Percentiles rank a stretch among this genome's conserved stretches.
phyloP scores from a whole-genome alignment of 2,888 invertebrate species.

The Cantharis nigra region DNA sequence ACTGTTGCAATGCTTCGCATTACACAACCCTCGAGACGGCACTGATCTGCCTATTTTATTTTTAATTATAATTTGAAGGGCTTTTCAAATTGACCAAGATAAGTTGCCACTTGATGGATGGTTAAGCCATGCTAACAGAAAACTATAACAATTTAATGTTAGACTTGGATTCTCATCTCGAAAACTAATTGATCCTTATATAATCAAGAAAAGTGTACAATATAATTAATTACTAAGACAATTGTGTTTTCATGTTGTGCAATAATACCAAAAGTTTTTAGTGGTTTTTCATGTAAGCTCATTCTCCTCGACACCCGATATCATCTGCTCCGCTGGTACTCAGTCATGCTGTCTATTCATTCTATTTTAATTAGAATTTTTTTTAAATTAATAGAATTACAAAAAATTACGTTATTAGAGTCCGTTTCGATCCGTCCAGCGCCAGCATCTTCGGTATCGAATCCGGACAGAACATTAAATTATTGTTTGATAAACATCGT shows the following conservation, averaged over 20 bases:
- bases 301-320: slow-evolving; percentile 25
- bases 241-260: slow-evolving; percentile 20
- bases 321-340: slow-evolving; percentile 16
- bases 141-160: not conserved
- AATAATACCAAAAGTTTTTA: slow-evolving; percentile 27
- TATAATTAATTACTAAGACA: slow-evolving; percentile 26
- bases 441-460: not conserved
- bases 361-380: slow-evolving; percentile 1
- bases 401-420: not conserved
- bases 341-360: slow-evolving; percentile 20
- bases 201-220: slow-evolving; percentile 12
- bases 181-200: slow-evolving; percentile 6
- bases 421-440: not conserved
- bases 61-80: too few species aligned
- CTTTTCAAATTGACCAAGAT: too few species aligned
- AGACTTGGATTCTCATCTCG: not conserved
- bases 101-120: not conserved
- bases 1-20: too few species aligned
- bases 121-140: not conserved
- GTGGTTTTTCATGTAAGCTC: slow-evolving; percentile 34
- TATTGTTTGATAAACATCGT: not conserved
- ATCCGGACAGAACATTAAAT: not conserved
- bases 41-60: too few species aligned
- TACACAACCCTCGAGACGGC: too few species aligned
- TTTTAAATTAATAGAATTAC: not conserved